A percentile compares a stretch with the other conserved stretches of the same genome.
phyloP scores from a whole-genome alignment of 2,888 invertebrate genomes.

The Rhagonycha fulva region DNA sequence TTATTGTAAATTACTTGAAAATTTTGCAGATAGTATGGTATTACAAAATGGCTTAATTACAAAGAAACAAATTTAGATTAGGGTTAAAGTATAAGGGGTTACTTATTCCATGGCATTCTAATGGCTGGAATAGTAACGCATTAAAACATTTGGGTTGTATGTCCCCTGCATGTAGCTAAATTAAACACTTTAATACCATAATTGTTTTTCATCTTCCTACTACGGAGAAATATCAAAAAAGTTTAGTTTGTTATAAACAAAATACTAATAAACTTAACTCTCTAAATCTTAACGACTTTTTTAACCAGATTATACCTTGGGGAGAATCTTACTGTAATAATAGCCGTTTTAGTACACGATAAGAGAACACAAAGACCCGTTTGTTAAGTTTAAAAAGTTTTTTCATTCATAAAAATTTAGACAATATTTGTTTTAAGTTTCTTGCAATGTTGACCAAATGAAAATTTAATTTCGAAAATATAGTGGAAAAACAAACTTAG shows the following conservation, averaged over 20 bases:
- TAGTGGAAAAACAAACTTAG: no score
- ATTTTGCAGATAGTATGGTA: conserved; percentile 6
- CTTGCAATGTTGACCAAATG: neutral
- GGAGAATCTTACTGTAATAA: neutral
- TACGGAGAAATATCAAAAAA: neutral
- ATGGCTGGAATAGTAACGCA: conserved; percentile 23
- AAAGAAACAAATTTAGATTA: conserved; percentile 28
- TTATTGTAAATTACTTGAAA: conserved; percentile 3
- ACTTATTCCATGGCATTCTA: conserved; percentile 19
- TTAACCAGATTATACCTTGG: neutral
- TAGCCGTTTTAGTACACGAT: neutral
- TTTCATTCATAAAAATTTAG: neutral
- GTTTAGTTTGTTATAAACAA: neutral
- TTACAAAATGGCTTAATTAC: conserved; percentile 28
- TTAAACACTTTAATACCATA: neutral
- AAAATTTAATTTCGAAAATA: neutral
- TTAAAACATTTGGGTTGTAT: conserved; percentile 18
- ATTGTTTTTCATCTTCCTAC: neutral
- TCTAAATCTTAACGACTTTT: neutral
- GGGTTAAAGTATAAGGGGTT: conserved; percentile 18
- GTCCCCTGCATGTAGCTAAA: conserved; percentile 8
- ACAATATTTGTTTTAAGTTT: neutral
- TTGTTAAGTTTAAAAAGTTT: neutral
- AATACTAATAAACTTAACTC: neutral
- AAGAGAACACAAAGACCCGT: neutral